Evolutionary conservation across 1,140 invertebrate genomes (phyloP).

Genomic region (Goniozus legneri): DNA sequence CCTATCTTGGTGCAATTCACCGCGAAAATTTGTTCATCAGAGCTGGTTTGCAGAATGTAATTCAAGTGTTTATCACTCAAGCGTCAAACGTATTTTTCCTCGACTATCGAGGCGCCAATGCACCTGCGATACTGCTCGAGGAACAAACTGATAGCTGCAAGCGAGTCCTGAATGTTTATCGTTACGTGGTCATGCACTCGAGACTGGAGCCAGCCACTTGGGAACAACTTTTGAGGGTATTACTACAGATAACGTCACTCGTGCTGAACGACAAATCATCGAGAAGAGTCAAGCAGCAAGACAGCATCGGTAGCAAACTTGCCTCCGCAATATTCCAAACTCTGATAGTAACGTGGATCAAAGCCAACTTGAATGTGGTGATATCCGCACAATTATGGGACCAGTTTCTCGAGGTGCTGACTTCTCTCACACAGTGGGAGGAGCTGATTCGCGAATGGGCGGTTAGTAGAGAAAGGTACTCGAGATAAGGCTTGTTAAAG

Average conservation of each 20-base stretch:
- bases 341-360: conserved; percentile 96
- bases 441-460: conserved; percentile 96
- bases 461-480: conserved; percentile 64
- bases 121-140: conserved; percentile 62
- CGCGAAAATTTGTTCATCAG: conserved; percentile 75
- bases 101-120: conserved; percentile 51
- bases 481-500: too few relatives aligned
- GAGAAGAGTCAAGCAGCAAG: conserved; percentile 70
- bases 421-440: conserved; percentile 88
- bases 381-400: conserved; percentile 90
- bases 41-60: conserved; percentile 81
- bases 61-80: conserved; percentile 93
- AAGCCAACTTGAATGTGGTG: conserved; percentile 92
- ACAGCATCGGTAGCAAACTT: conserved; percentile 76
- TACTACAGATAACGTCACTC: conserved; percentile 89
- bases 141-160: conserved; percentile 97
- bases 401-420: conserved; percentile 84
- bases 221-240: conserved; percentile 67
- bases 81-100: conserved; percentile 91
- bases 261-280: conserved; percentile 77
- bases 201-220: conserved; percentile 89
- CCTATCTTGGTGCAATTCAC: conserved; percentile 76
- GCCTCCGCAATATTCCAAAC: conserved; percentile 94
- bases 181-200: conserved; percentile 96
- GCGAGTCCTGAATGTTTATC: conserved; percentile 92